Base-by-base conservation (phyloP, 2,113 vertebrate genomes). In the Dipodomys merriami region DNA sequence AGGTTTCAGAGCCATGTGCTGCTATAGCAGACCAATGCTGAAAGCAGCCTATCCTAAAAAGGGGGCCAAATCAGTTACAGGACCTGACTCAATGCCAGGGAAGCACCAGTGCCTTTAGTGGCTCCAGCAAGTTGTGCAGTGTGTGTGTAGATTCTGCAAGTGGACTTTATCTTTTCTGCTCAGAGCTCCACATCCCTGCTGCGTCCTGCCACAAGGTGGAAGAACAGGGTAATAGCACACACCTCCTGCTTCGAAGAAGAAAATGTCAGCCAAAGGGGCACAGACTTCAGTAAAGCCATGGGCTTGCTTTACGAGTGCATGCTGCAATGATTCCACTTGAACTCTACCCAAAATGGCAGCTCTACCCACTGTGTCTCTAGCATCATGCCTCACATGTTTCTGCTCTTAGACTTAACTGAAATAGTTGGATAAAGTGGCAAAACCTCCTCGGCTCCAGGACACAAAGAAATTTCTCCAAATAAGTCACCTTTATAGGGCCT, bases 391-490 rank as follows among this genome's bases (percentile, higher is more conserved):
- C 1, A 0, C 25, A 18, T n/a, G 78, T 74, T 90, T 95, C 83
- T 72, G 65, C 64, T 93, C 62, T 35, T 19, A 53, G 69, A 62
- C n/a, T 73, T 73, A 13, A 69, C 46, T 71, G 25, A 81, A 84
- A 57, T 84, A 11, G 2, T 87, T 76, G 71, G 33, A 82, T 89
- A 90, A 93, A 78, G 10, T 84, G 46, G 49, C 68, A 69, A 39
- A 46, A 29, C 57, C 33, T 77, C 8, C 69, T 90, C 35, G 71
- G 39, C 64, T 82, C 39, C 49, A 57, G 60, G 53, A 8, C 49
- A 82, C 74, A 90, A 86, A 94, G 60, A 9, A 81, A 77, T 44
- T 79, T 90, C 76, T 83, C 65, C 86, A 80, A 95, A 87, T 86
- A 91, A 68, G 44, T 82, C 84, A 57, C 68, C 68, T 95, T 88